A percentile compares a stretch with the other conserved stretches of the same genome.
phyloP scores from a whole-genome alignment of 2,113 vertebrate genomes.

The Chrysochloris asiatica region DNA sequence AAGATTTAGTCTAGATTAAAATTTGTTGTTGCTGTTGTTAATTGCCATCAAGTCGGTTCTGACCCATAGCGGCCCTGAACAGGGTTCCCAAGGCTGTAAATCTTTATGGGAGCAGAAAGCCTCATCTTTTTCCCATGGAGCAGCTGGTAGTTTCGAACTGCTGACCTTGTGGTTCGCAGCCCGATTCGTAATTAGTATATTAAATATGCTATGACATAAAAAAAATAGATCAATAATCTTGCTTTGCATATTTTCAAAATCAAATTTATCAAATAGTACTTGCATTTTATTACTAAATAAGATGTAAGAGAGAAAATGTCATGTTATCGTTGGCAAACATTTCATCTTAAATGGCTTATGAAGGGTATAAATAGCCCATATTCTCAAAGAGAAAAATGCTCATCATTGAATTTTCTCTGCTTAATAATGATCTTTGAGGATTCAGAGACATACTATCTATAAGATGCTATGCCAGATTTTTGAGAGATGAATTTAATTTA shows the following conservation, averaged over 20 bases:
- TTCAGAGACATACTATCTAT: not conserved
- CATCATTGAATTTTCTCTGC: slow-evolving; percentile 27
- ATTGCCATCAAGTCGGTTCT: no score
- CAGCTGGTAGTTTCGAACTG: no score
- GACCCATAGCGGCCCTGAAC: no score
- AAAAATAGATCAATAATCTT: not conserved
- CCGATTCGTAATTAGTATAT: no score
- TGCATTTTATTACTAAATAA: slow-evolving; percentile 5
- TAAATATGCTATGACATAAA: slow-evolving; percentile 8
- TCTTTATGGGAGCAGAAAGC: no score
- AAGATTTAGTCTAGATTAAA: no score
- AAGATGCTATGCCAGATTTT: slow-evolving; percentile 5
- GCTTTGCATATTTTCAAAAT: not conserved
- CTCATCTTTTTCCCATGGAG: no score
- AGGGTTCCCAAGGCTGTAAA: no score
- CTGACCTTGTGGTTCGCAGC: no score
- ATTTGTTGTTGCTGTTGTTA: no score
- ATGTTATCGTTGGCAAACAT: not conserved
- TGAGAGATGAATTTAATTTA: slow-evolving; percentile 27
- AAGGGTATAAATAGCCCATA: slow-evolving; percentile 16
- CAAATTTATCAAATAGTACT: slow-evolving; percentile 9
- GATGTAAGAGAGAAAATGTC: not conserved
- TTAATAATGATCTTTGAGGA: slow-evolving; percentile 2
- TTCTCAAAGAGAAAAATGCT: not conserved
- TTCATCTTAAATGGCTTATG: slow-evolving; percentile 35